Percentiles rank a stretch among this genome's conserved stretches.
These are phyloP conservation scores for Euplagia quadripunctaria DNA, from an alignment of 2,888 invertebrate genomes.

Conservation along the genomic window DNA sequence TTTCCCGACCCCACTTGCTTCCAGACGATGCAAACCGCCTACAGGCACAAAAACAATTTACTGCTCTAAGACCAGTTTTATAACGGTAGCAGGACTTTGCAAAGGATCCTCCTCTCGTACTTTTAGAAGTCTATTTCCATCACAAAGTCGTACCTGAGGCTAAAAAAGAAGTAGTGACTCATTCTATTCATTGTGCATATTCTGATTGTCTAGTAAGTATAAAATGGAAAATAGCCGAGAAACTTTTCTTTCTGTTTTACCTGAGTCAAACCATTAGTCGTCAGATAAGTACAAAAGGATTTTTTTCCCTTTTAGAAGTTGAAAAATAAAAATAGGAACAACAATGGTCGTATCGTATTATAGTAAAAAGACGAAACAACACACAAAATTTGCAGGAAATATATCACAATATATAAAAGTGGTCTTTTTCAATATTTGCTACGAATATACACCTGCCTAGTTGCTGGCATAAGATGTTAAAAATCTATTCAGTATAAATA, in stretches of 20 bases:
- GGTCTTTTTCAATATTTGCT: background rate
- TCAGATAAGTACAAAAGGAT: background rate
- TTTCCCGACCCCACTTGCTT: constrained; percentile 49
- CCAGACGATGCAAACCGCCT: constrained; percentile 69
- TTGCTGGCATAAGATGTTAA: constrained; percentile 29
- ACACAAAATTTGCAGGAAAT: no score
- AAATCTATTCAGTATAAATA: constrained; percentile 33
- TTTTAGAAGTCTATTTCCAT: constrained; percentile 76
- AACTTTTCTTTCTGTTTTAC: constrained; percentile 13
- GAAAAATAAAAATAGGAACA: background rate
- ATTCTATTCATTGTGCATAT: constrained; percentile 54
- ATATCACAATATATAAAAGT: background rate
- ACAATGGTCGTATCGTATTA: no score
- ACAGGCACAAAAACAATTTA: constrained; percentile 84
- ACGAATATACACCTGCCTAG: no score
- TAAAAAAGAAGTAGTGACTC: constrained; percentile 55
- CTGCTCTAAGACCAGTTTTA: constrained; percentile 75
- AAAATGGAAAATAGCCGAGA: constrained; percentile 26
- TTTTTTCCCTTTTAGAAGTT: background rate
- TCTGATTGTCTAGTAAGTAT: constrained; percentile 52
- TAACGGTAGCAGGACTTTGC: constrained; percentile 62
- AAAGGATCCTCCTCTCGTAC: constrained; percentile 67
- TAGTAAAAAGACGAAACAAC: no score
- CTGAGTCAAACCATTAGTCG: background rate
- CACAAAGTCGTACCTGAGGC: constrained; percentile 76